These are phyloP conservation scores for Thermophis baileyi DNA, from an alignment of 2,113 vertebrate species.

Conservation along the genomic window DNA sequence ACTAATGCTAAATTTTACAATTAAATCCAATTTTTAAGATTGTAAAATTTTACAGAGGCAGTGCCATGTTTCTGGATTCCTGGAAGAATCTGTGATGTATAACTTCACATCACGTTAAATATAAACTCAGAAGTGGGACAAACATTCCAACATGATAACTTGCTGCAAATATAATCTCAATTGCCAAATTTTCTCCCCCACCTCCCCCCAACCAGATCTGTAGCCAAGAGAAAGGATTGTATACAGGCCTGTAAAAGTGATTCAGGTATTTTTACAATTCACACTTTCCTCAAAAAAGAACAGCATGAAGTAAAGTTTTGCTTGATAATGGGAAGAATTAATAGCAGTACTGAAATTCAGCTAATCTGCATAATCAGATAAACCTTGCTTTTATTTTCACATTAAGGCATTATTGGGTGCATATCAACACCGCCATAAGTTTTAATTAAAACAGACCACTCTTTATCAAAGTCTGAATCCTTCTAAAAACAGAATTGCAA, in stretches of 20 bases:
- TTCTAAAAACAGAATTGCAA: slow-evolving; percentile 58
- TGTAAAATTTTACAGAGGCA: slow-evolving; percentile 48
- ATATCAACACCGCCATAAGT: slow-evolving; percentile 54
- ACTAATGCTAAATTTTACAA: slow-evolving; percentile 55
- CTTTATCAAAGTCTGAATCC: slow-evolving; percentile 58
- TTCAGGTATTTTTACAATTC: slow-evolving; percentile 33
- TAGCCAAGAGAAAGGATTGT: slow-evolving; percentile 57
- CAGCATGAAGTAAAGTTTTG: slow-evolving; percentile 22
- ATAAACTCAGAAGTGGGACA: slow-evolving; percentile 16
- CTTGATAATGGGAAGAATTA: slow-evolving; percentile 53
- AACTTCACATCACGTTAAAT: slow-evolving; percentile 41
- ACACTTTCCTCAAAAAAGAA: slow-evolving; percentile 30
- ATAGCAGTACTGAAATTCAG: slow-evolving; percentile 52
- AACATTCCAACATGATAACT: slow-evolving; percentile 47
- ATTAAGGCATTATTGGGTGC: slow-evolving; percentile 67
- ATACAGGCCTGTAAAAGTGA: slow-evolving; percentile 47
- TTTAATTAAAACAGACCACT: slow-evolving; percentile 61
- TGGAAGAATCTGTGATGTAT: slow-evolving; percentile 43
- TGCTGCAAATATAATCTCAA: slow-evolving; percentile 38
- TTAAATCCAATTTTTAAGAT: slow-evolving; percentile 54
- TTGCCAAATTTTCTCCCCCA: background rate
- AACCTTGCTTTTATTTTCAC: slow-evolving; percentile 60
- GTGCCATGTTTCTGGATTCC: slow-evolving; percentile 29
- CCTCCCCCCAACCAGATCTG: slow-evolving; percentile 31
- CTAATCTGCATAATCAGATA: slow-evolving; percentile 62